Conservation (phyloP, 2,888 invertebrate genomes). For the Cheilosia variabilis region DNA sequence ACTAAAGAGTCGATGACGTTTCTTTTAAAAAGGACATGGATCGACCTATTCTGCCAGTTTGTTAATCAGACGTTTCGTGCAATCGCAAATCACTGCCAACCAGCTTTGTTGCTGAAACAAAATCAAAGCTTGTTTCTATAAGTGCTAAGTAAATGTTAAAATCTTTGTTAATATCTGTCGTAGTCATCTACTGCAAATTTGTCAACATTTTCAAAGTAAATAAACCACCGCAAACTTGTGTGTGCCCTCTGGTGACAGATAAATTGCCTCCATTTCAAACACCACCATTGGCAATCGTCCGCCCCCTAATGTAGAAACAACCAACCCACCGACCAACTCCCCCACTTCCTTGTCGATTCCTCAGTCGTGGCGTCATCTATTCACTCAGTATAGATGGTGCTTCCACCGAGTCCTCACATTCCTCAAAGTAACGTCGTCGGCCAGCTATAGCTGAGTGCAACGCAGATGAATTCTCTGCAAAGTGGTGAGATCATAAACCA, state of each 20-base stretch:
- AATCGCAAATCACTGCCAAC: no score
- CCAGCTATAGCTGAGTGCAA: conserved; percentile 43
- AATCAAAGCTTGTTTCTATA: no score
- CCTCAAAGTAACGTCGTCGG: conserved; percentile 4
- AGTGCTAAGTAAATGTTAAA: neutral
- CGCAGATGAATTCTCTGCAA: conserved; percentile 38
- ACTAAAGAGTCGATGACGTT: neutral
- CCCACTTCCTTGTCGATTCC: conserved; percentile 60
- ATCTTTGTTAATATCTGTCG: neutral
- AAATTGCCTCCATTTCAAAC: conserved; percentile 60
- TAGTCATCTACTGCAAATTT: conserved; percentile 60
- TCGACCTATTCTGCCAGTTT: no score
- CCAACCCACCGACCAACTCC: conserved; percentile 13
- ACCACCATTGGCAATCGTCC: conserved; percentile 12
- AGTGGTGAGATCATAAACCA: conserved; percentile 67
- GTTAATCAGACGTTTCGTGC: no score
- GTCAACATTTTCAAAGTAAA: conserved; percentile 60
- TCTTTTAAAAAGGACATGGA: no score
- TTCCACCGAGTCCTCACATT: conserved; percentile 15
- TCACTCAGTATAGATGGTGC: neutral
- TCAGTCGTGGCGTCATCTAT: conserved; percentile 34
- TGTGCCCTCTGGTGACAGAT: conserved; percentile 66
- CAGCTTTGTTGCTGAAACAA: no score
- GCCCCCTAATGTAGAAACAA: conserved; percentile 1
- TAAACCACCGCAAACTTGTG: conserved; percentile 53